Evolutionary conservation across 2,888 invertebrate species (phyloP).

Genomic region (Eupelmus urozonus): DNA sequence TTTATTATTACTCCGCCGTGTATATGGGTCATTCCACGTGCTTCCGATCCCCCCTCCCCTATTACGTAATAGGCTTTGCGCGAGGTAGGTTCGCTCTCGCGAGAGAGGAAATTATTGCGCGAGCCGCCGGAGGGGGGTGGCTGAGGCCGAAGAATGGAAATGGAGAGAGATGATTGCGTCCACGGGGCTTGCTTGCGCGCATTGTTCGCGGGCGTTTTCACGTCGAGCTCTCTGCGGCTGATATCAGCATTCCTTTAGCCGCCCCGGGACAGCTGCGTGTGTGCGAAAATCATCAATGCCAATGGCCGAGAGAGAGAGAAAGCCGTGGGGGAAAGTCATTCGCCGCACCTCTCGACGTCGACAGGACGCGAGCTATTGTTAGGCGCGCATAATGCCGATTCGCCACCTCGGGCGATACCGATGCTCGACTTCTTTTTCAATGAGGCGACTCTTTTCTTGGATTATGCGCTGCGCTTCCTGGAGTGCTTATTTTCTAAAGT

Average conservation of each 20-base stretch:
- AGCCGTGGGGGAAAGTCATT: constrained; percentile 27
- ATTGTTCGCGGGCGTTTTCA: constrained; percentile 28
- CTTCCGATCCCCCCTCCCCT: not conserved
- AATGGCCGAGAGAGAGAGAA: too few species aligned
- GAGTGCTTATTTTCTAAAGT: too few species aligned
- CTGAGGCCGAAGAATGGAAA: constrained; percentile 38
- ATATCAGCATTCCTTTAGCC: constrained; percentile 21
- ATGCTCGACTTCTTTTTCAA: too few species aligned
- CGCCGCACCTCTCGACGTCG: not conserved
- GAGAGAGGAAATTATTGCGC: constrained; percentile 41
- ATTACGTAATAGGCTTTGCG: constrained; percentile 38
- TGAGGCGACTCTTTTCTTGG: not conserved
- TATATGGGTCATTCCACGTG: not conserved
- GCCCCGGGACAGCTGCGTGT: too few species aligned
- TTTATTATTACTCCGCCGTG: not conserved
- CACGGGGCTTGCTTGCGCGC: constrained; percentile 33
- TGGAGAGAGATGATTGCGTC: constrained; percentile 47
- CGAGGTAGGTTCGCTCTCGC: not conserved
- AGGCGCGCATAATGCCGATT: not conserved
- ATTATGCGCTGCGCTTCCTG: too few species aligned
- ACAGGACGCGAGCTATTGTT: constrained; percentile 3
- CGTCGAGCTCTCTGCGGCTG: constrained; percentile 13
- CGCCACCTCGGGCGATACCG: not conserved
- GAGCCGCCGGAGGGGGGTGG: not conserved
- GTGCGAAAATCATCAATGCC: not conserved